Percentiles rank a stretch among this genome's conserved stretches.
Evolutionary conservation across 2,113 vertebrate genomes (phyloP).

Genomic region (Rhinopomastus cyanomelas): DNA sequence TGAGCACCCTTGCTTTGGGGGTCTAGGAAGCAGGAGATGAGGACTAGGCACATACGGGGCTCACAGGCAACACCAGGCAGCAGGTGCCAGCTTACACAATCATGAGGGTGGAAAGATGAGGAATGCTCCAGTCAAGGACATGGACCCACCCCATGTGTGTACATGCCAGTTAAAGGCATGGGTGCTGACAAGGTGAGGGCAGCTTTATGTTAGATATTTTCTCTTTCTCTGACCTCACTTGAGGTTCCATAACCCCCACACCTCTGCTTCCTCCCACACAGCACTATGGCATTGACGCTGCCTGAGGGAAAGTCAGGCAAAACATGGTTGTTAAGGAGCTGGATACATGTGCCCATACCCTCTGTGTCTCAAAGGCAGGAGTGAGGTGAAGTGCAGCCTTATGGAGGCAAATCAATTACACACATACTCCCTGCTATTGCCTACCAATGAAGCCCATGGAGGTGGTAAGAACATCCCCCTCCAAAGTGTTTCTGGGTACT

Average conservation of each 20-base stretch:
- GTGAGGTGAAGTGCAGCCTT: not conserved
- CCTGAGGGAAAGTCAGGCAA: not conserved
- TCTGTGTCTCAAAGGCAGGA: not conserved
- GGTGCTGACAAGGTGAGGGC: not conserved
- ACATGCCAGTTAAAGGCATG: fast-evolving
- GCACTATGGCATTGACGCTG: not conserved
- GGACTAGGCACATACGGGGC: fast-evolving
- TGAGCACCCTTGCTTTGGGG: not conserved
- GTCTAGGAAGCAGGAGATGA: not conserved
- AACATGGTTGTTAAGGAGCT: fast-evolving
- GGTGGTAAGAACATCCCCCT: not conserved
- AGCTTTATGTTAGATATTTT: not conserved
- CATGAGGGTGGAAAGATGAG: fast-evolving
- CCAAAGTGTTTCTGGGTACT: not conserved
- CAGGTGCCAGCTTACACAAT: fast-evolving
- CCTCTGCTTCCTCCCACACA: not conserved
- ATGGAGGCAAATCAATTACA: not conserved
- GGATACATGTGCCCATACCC: not conserved
- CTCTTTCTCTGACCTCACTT: not conserved
- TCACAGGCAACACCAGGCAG: not conserved
- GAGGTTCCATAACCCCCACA: fast-evolving
- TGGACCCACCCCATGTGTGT: fast-evolving
- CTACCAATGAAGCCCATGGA: not conserved
- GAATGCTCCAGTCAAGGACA: not conserved
- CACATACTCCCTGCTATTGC: fast-evolving